Evolutionary conservation across 2,797 vertebrate genomes (phyloP), one percentile per base, ranked within the genome.

Genomic region (Siniperca scherzeri): DNA sequence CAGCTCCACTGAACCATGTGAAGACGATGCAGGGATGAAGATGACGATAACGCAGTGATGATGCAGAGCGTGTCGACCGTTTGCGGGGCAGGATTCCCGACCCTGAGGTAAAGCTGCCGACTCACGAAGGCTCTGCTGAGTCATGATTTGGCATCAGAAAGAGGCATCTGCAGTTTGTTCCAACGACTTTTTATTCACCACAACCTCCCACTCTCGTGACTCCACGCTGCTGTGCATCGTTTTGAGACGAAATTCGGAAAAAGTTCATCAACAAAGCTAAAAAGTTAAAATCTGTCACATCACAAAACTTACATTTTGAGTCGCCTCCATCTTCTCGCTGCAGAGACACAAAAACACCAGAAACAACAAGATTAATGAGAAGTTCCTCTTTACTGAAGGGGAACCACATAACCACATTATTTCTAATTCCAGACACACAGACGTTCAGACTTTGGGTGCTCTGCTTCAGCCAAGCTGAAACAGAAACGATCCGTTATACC

Each of bases 301-400:
- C 2, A 22, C 2, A 2, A 5, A 17, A 88, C 94, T 94, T 90
- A 95, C 94, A 53, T 70, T 48, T 74, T 83, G 40, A 33, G 70
- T 72, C 42, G 80, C 64, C 22, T 84, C 86, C 84, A 86, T 80
- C 87, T 82, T 72, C 68, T 91, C 30, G 33, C 95, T 95, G 83
- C 64, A 76, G 78, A 74, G 14, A 86, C 67, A 81, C 36, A 87
- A 33, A 84, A 33, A 73, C 52, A 79, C 7, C 3, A 75, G 44
- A 75, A 55, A 30, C 4, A 30, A 52, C 4, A 36, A n/a, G 7
- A 30, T 62, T 7, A 65, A 38, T 13, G 4, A 52, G 7, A 38
- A 38, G 38, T 38, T 38, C 38, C 9, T 7, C 38, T 38, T 38
- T 38, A 38, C 9, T 38, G 9, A 38, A 38, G 27, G 27, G 27